phyloP scores from a whole-genome alignment of 2,113 vertebrate genomes.

The Hippolais icterina region DNA sequence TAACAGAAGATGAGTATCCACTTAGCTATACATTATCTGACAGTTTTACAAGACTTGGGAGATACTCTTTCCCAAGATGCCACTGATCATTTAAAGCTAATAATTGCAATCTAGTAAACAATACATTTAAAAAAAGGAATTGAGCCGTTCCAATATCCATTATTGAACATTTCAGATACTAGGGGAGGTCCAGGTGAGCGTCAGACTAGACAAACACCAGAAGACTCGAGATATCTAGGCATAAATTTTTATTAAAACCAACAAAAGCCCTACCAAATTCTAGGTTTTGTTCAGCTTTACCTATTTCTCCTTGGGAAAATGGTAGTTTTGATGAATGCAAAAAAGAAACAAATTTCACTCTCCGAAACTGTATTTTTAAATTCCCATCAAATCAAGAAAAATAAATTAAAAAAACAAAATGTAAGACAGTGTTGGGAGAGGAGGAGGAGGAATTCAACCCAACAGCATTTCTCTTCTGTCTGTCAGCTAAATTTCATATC shows the following conservation, averaged over 20 bases:
- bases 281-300: background rate
- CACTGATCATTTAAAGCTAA: background rate
- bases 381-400: background rate
- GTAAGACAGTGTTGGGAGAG: background rate
- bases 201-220: background rate
- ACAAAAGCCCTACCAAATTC: background rate
- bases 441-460: background rate
- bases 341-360: background rate
- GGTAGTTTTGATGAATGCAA: background rate
- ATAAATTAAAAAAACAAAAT: background rate
- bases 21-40: background rate
- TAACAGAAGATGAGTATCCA: background rate
- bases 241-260: background rate
- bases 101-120: background rate
- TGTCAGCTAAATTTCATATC: slow-evolving; percentile 15
- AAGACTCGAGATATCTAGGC: background rate
- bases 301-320: background rate
- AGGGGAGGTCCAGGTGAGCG: background rate
- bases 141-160: background rate
- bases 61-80: background rate
- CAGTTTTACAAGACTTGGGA: background rate
- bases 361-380: background rate
- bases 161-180: background rate
- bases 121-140: background rate
- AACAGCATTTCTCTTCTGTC: background rate